These are phyloP conservation scores for Tanytarsus gracilentus DNA, from an alignment of 2,888 invertebrate species.

Conservation along the genomic window DNA sequence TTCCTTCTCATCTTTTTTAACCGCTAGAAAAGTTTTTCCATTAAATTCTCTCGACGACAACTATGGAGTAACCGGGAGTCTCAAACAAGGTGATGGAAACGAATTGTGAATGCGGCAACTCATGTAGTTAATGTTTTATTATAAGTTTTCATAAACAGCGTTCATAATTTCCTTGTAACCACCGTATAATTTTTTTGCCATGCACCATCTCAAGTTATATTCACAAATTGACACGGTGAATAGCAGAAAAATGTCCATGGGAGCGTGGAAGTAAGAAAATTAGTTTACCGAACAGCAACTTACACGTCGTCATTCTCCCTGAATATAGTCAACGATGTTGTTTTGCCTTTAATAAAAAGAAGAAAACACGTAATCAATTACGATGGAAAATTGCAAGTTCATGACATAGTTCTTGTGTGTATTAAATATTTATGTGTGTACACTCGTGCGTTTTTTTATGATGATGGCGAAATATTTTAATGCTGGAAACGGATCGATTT, in stretches of 20 bases:
- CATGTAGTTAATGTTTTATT: slow-evolving; percentile 13
- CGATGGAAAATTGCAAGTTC: slow-evolving; percentile 26
- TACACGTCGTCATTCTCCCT: background rate
- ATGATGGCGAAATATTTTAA: slow-evolving; percentile 1
- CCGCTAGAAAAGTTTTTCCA: no score
- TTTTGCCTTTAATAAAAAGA: background rate
- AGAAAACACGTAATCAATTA: slow-evolving; percentile 24
- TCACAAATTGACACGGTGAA: slow-evolving; percentile 24
- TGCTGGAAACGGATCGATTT: no score
- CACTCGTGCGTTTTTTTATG: no score
- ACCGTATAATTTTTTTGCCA: background rate
- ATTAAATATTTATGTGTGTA: slow-evolving; percentile 25
- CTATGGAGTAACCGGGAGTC: no score
- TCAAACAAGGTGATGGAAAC: no score
- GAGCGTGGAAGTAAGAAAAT: slow-evolving; percentile 20
- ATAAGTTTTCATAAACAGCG: slow-evolving; percentile 12
- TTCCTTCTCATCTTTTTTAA: no score
- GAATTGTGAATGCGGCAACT: no score
- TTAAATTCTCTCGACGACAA: no score
- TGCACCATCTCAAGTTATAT: background rate
- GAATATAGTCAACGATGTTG: background rate
- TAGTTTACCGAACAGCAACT: slow-evolving; percentile 1
- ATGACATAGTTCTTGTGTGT: slow-evolving; percentile 22
- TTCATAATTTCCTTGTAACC: background rate
- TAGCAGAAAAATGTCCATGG: slow-evolving; percentile 7